Evolutionary conservation across 2,888 invertebrate species (phyloP).

Genomic region (Punctoribates punctum): DNA sequence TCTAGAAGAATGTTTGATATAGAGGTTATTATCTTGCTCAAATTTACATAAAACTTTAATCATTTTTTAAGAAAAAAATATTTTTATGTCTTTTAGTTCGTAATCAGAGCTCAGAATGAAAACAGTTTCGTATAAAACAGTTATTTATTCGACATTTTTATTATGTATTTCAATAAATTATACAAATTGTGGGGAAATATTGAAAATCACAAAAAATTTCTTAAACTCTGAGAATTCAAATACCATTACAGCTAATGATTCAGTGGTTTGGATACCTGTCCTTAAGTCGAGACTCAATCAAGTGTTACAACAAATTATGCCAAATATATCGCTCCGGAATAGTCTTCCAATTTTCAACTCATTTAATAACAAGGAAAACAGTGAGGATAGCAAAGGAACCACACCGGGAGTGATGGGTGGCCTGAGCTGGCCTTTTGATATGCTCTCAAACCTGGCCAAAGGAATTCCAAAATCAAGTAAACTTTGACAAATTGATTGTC

Average conservation of each 20-base stretch:
- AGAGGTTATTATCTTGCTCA: too few species aligned
- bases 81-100: too few species aligned
- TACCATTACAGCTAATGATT: neutral
- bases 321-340: neutral
- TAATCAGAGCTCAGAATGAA: too few species aligned
- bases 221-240: neutral
- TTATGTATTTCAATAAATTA: too few species aligned
- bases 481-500: neutral
- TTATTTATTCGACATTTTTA: too few species aligned
- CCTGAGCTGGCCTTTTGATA: conserved; percentile 7
- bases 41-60: too few species aligned
- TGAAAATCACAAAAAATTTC: neutral
- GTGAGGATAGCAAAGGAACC: neutral
- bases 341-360: neutral
- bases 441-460: neutral
- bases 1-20: too few species aligned
- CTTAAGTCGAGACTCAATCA: neutral
- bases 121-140: too few species aligned
- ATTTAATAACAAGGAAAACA: neutral
- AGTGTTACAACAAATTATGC: neutral
- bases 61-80: neutral
- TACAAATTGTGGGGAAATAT: too few species aligned
- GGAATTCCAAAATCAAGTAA: neutral
- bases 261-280: neutral
- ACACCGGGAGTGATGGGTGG: neutral